A percentile compares a stretch with the other conserved stretches of the same genome.
Evolutionary conservation across 2,797 vertebrate species (phyloP).

Genomic region (Etheostoma nigrum): DNA sequence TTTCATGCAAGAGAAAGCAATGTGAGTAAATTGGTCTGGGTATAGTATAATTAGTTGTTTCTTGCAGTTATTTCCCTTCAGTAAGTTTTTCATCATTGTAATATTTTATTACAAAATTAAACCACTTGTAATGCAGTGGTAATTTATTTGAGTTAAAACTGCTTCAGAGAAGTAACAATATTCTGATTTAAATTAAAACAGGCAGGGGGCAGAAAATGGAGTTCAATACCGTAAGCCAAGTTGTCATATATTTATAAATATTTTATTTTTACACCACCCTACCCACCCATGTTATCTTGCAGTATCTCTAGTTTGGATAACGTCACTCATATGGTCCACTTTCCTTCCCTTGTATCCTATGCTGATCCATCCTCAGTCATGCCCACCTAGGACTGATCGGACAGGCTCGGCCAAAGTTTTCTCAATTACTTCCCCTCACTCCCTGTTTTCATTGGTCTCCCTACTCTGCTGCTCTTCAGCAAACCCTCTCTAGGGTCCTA

Average conservation of each 20-base stretch:
- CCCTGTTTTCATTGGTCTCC: constrained; percentile 26
- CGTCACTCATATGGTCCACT: constrained; percentile 5
- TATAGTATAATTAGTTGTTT: constrained; percentile 53
- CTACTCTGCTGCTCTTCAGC: constrained; percentile 15
- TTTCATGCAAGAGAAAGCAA: constrained; percentile 62
- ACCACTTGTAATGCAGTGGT: constrained; percentile 28
- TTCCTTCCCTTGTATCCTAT: constrained; percentile 9
- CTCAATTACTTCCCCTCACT: constrained; percentile 13
- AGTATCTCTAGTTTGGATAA: neutral
- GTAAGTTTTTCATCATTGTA: constrained; percentile 19
- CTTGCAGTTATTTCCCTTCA: constrained; percentile 45
- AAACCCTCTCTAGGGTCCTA: constrained; percentile 21
- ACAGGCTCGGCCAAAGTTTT: constrained; percentile 33
- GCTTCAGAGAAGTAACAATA: constrained; percentile 47
- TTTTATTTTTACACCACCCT: constrained; percentile 5
- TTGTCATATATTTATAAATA: constrained; percentile 20
- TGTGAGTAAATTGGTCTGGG: constrained; percentile 59
- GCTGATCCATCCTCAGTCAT: constrained; percentile 12
- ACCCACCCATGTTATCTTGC: neutral
- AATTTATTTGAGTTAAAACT: constrained; percentile 29
- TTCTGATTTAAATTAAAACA: constrained; percentile 35
- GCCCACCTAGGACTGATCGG: constrained; percentile 22
- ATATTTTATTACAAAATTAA: constrained; percentile 38
- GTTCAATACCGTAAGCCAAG: constrained; percentile 7
- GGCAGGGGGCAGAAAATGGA: neutral